Evolutionary conservation across 2,888 invertebrate genomes (phyloP).

Genomic region (Cephus spinipes): DNA sequence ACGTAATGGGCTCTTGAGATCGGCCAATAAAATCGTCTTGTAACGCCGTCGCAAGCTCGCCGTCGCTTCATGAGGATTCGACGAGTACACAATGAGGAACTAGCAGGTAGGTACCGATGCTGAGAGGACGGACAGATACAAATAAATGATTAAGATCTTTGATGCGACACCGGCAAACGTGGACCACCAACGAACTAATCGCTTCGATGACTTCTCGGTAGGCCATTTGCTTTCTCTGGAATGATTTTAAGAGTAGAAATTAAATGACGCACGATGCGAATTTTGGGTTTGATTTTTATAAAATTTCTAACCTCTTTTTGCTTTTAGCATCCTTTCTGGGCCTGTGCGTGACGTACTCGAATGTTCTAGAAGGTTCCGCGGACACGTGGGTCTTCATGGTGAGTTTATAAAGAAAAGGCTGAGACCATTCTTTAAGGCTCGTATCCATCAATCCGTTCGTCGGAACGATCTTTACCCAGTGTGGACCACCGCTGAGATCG

Average conservation of each 20-base stretch:
- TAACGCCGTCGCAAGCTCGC: slow-evolving; percentile 30
- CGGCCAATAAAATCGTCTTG: slow-evolving; percentile 46
- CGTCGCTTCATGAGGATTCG: not conserved
- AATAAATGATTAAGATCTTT: slow-evolving; percentile 54
- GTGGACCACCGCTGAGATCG: slow-evolving; percentile 50
- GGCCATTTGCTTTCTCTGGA: not conserved
- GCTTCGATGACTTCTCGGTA: not conserved
- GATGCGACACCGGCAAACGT: slow-evolving; percentile 39
- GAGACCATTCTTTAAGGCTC: slow-evolving; percentile 33
- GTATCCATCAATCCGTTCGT: slow-evolving; percentile 32
- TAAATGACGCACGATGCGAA: not conserved
- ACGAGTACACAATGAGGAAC: slow-evolving; percentile 29
- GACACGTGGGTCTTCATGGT: not conserved
- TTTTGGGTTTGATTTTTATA: not conserved
- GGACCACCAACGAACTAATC: slow-evolving; percentile 50
- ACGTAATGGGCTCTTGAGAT: slow-evolving; percentile 40
- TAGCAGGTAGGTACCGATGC: slow-evolving; percentile 40
- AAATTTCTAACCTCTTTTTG: not conserved
- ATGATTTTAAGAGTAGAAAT: not conserved
- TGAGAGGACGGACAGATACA: slow-evolving; percentile 24
- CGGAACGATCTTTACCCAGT: not conserved
- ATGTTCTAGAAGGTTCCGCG: not conserved
- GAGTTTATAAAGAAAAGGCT: not conserved
- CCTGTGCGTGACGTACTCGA: too few species aligned
- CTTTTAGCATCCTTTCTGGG: not conserved